These are phyloP conservation scores for Tetragnatha montana DNA, from an alignment of 2,888 invertebrate genomes.

Conservation along the genomic window DNA sequence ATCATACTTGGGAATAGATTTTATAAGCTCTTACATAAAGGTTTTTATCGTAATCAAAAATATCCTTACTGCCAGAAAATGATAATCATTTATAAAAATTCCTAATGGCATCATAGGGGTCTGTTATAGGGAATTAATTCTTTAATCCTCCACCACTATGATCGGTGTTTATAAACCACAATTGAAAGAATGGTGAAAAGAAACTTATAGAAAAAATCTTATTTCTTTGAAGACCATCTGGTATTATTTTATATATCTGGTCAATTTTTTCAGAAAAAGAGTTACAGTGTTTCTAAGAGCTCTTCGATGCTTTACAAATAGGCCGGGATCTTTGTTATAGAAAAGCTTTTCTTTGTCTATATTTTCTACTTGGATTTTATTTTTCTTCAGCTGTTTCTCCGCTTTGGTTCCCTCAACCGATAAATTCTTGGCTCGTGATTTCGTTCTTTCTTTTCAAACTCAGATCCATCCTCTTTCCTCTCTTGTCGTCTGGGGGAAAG, in stretches of 20 bases:
- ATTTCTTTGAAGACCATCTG: not conserved
- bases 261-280: not conserved
- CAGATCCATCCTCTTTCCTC: not conserved
- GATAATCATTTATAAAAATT: no score
- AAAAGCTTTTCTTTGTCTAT: not conserved
- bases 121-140: no score
- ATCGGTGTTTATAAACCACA: not conserved
- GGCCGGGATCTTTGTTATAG: not conserved
- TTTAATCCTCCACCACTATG: not conserved
- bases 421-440: not conserved
- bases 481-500: not conserved
- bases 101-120: no score
- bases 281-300: not conserved
- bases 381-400: not conserved
- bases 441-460: not conserved
- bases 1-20: no score
- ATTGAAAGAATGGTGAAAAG: not conserved
- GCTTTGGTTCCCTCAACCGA: not conserved
- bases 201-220: not conserved
- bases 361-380: not conserved
- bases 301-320: not conserved
- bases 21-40: no score
- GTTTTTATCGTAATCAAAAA: no score
- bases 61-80: no score
- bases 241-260: not conserved